Evolutionary conservation across 2,888 invertebrate species (phyloP), one percentile per base, ranked within the genome.

Genomic region (Drosophila merina): DNA sequence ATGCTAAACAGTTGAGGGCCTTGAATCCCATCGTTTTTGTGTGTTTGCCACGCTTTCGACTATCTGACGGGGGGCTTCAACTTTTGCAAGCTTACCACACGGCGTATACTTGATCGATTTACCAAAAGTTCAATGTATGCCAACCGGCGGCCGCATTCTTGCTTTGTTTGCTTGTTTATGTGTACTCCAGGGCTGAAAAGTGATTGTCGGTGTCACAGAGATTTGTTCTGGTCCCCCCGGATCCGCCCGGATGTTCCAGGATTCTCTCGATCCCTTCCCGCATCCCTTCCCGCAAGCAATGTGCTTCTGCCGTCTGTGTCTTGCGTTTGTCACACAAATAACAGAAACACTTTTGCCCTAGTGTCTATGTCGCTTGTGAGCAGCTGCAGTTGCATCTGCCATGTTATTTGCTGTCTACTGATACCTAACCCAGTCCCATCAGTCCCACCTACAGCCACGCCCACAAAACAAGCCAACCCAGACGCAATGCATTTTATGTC

Each of bases 401-500:
- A 59, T 72, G 68, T 71, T 86, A 72, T 79, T 86, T 69, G 66
- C 52, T 69, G 71, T 75, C 79, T 64, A 55, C 51, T 51, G 67
- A 51, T 56, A 57, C 45, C 72, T 26, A 28, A 25, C 28, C 68
- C 33, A 4, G 12, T 8, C 48, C 56, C 77, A 64, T 20, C 38
- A 38, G 12, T 42, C 49, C 57, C 62, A 58, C 71, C 69, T 56
- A 47, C 50, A 42, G 59, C 62, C 67, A 36, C 78, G 38, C 78
- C 76, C 84, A 57, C 67, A 69, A 64, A 75, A 68, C 82, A 64
- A 66, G 56, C 73, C 64, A 38, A 10, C 45, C 59, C 84, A 84
- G 84, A 80, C 86, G 69, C 76, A 79, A 59, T 86, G 81, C 81
- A 86, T 80, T 84, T 80, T 80, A 86, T 86, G 86, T 74, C 57